Conservation (phyloP, 2,797 vertebrate species). For the Fratercula arctica region DNA sequence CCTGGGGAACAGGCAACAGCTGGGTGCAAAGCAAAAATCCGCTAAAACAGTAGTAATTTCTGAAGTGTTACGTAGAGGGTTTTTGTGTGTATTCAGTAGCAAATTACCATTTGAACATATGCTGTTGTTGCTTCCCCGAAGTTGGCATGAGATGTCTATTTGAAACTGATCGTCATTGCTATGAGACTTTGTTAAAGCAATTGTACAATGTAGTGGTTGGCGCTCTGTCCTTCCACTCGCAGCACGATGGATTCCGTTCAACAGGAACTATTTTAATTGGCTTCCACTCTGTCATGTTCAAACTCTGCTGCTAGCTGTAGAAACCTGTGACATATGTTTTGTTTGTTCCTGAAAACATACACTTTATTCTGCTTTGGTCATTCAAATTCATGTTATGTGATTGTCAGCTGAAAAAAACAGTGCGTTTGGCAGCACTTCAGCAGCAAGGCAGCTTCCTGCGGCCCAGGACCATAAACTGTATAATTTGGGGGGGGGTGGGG, state of each 20-base stretch:
- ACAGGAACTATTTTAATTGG: background rate
- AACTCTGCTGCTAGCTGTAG: background rate
- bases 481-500: slow-evolving; percentile 67
- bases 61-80: background rate
- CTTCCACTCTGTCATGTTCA: background rate
- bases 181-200: background rate
- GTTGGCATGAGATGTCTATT: background rate
- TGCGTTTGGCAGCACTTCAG: slow-evolving; percentile 21
- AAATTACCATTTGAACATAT: background rate
- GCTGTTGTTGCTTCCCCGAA: background rate
- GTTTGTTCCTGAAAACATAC: slow-evolving; percentile 35
- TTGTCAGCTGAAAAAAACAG: background rate
- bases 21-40: background rate
- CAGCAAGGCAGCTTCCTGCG: slow-evolving; percentile 37
- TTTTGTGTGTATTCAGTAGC: background rate
- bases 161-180: background rate
- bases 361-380: slow-evolving; percentile 20
- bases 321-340: slow-evolving; percentile 18
- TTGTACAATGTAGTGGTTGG: background rate
- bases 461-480: slow-evolving; percentile 62
- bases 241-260: background rate
- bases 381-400: slow-evolving; percentile 18
- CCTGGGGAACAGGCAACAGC: background rate
- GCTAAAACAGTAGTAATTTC: background rate
- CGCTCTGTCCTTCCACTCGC: background rate